These are phyloP conservation scores for Coreius guichenoti DNA, from an alignment of 2,797 vertebrate species.

Conservation along the genomic window DNA sequence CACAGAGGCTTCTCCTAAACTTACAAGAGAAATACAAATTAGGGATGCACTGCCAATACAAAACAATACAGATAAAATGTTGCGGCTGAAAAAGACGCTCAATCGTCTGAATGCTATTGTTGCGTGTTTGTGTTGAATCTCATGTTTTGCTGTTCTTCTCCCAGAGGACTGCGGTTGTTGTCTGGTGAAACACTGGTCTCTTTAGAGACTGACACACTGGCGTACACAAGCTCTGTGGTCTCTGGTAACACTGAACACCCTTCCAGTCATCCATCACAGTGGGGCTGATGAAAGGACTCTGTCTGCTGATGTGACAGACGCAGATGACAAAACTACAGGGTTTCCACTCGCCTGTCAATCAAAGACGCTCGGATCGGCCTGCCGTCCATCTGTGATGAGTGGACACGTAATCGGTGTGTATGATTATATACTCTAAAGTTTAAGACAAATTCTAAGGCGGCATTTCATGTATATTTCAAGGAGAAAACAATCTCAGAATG, in stretches of 20 bases:
- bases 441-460: no score
- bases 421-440: not conserved
- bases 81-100: not conserved
- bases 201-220: conserved; percentile 34
- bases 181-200: conserved; percentile 37
- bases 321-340: conserved; percentile 34
- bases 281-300: conserved; percentile 55
- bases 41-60: no score
- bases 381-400: not conserved
- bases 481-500: conserved; percentile 3
- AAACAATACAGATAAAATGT: not conserved
- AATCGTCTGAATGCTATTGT: not conserved
- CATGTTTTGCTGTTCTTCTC: conserved; percentile 36
- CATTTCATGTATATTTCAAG: not conserved
- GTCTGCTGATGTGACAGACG: conserved; percentile 38
- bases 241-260: conserved; percentile 44
- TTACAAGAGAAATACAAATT: no score
- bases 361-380: conserved; percentile 1
- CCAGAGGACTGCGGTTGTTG: conserved; percentile 14
- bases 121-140: conserved; percentile 27
- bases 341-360: conserved; percentile 27
- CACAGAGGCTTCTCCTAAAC: no score
- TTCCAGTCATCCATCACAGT: conserved; percentile 60
- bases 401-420: not conserved
- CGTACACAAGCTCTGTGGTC: conserved; percentile 53